These are phyloP conservation scores for Luehdorfia chinensis DNA, from an alignment of 1,140 invertebrate species.

Conservation along the genomic window DNA sequence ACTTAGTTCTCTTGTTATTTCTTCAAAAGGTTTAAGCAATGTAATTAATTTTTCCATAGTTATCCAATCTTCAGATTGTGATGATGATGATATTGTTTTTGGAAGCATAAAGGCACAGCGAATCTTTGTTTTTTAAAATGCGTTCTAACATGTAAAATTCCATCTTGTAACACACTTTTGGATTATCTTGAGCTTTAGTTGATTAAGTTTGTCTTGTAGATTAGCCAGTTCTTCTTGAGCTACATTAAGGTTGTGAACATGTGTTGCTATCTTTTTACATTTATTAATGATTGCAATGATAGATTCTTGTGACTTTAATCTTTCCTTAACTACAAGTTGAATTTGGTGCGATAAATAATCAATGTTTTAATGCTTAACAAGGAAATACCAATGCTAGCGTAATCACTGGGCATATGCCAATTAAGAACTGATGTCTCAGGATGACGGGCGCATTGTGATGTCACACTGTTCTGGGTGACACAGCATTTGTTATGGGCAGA, in stretches of 20 bases:
- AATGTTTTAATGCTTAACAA: conserved; percentile 21
- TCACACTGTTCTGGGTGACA: too few relatives aligned
- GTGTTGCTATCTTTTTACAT: conserved; percentile 25
- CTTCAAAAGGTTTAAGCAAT: conserved; percentile 30
- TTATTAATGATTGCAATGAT: conserved; percentile 25
- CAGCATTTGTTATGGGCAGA: too few relatives aligned
- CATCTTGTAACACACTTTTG: conserved; percentile 13
- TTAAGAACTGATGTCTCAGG: too few relatives aligned
- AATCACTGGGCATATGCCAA: too few relatives aligned
- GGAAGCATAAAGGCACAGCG: conserved; percentile 27
- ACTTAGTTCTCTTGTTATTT: conserved; percentile 31
- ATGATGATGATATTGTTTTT: conserved; percentile 23
- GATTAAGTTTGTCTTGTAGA: conserved; percentile 28
- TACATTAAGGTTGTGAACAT: conserved; percentile 24
- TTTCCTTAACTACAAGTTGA: conserved; percentile 23
- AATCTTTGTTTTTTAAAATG: conserved; percentile 24
- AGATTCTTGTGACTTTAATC: conserved; percentile 25
- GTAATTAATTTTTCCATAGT: conserved; percentile 24
- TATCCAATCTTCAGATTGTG: conserved; percentile 30
- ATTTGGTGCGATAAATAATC: conserved; percentile 24
- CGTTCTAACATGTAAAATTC: conserved; percentile 25
- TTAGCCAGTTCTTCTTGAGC: conserved; percentile 24
- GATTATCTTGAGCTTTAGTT: conserved; percentile 24
- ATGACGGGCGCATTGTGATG: too few relatives aligned
- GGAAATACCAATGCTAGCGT: too few relatives aligned